phyloP scores from a whole-genome alignment of 2,888 invertebrate species.

The Nymphalis polychloros region DNA sequence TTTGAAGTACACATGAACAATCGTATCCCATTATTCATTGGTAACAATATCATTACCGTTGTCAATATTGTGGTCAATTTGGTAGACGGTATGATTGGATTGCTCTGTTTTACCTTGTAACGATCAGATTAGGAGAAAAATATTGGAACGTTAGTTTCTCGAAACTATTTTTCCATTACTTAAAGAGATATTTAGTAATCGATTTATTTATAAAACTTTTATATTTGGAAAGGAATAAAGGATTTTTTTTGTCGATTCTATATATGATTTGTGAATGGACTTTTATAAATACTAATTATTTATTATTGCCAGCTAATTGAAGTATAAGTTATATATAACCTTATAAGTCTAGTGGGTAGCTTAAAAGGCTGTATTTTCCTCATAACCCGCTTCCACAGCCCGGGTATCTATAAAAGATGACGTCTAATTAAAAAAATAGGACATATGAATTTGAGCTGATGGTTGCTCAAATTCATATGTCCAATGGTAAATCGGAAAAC shows the following conservation, averaged over 20 bases:
- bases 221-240: too few relatives aligned
- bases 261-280: not conserved
- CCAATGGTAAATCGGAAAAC: not conserved
- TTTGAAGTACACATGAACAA: conserved; percentile 12
- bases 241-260: not conserved
- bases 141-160: conserved; percentile 16
- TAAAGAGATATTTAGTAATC: not conserved
- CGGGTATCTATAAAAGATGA: too few relatives aligned
- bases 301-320: too few relatives aligned
- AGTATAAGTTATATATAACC: too few relatives aligned
- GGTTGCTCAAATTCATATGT: too few relatives aligned
- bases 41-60: conserved; percentile 40
- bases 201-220: not conserved
- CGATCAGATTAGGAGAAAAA: conserved; percentile 18
- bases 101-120: conserved; percentile 46
- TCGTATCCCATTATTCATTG: conserved; percentile 17
- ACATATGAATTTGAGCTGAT: too few relatives aligned
- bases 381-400: too few relatives aligned
- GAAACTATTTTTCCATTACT: not conserved
- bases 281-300: too few relatives aligned
- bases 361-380: too few relatives aligned
- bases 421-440: too few relatives aligned
- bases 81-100: conserved; percentile 48
- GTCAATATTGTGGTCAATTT: conserved; percentile 46
- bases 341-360: too few relatives aligned